Percentiles rank a stretch among this genome's conserved stretches.
These are phyloP conservation scores for Amphipyra tragopoginis DNA, from an alignment of 2,888 invertebrate genomes.

Conservation along the genomic window DNA sequence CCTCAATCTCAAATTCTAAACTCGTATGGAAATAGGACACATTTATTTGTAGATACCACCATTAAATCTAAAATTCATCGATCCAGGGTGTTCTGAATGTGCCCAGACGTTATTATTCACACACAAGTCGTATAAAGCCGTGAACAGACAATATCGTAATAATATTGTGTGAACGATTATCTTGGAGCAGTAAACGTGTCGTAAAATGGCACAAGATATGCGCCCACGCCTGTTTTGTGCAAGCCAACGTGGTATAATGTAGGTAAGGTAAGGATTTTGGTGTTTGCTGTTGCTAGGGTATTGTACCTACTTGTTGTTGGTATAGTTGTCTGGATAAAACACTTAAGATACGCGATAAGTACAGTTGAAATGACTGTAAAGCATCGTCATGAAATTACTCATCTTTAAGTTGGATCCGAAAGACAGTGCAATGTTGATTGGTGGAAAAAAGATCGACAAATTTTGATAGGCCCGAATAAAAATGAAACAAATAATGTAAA, in stretches of 20 bases:
- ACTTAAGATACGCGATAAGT: neutral
- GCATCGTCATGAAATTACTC: no score
- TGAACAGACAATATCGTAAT: slow-evolving; percentile 63
- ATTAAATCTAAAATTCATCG: slow-evolving; percentile 34
- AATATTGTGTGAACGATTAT: slow-evolving; percentile 63
- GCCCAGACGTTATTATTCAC: slow-evolving; percentile 49
- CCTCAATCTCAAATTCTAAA: no score
- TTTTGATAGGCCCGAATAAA: no score
- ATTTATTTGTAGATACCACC: neutral
- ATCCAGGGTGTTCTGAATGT: slow-evolving; percentile 13
- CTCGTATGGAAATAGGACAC: neutral
- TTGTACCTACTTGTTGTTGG: neutral
- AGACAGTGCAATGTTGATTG: no score
- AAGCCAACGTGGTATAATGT: slow-evolving; percentile 15
- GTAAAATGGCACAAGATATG: slow-evolving; percentile 58
- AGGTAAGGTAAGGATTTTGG: slow-evolving; percentile 2
- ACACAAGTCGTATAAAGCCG: slow-evolving; percentile 44
- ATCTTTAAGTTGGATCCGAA: no score
- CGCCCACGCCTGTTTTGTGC: slow-evolving; percentile 59
- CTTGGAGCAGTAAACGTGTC: slow-evolving; percentile 60
- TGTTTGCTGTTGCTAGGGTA: slow-evolving; percentile 4
- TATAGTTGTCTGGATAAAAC: neutral
- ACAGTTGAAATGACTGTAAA: no score
- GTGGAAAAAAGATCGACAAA: no score
- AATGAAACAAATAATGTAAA: no score